A percentile compares a stretch with the other conserved stretches of the same genome.
Evolutionary conservation across 2,113 vertebrate species (phyloP).

Genomic region (Todiramphus saurophagus): DNA sequence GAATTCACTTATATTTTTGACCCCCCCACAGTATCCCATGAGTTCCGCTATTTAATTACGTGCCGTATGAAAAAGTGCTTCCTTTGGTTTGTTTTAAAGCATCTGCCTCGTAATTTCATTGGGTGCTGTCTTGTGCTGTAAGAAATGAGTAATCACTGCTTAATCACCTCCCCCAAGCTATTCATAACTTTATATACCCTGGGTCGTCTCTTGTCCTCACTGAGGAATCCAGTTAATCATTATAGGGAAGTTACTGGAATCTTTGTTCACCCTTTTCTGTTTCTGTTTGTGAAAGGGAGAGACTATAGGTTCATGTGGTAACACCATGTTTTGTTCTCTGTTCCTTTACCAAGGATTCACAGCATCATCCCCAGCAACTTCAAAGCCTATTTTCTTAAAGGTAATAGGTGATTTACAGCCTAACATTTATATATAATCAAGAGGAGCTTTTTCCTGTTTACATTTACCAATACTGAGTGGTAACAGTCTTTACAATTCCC

Average conservation of each 20-base stretch:
- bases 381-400: background rate
- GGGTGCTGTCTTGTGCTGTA: background rate
- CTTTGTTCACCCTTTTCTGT: background rate
- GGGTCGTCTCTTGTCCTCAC: background rate
- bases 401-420: background rate
- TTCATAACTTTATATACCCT: background rate
- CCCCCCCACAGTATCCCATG: background rate
- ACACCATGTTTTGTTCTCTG: background rate
- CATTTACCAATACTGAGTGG: background rate
- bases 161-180: background rate
- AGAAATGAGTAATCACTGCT: slow-evolving; percentile 14
- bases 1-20: background rate
- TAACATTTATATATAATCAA: background rate
- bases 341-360: background rate
- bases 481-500: background rate
- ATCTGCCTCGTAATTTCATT: slow-evolving; percentile 45
- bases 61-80: slow-evolving; percentile 35
- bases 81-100: slow-evolving; percentile 36
- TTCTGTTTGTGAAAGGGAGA: background rate
- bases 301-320: background rate
- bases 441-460: background rate
- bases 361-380: background rate
- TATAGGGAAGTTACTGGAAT: background rate
- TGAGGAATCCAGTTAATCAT: background rate
- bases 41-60: background rate